Evolutionary conservation across 2,113 vertebrate species (phyloP).

Genomic region (Silurus meridionalis): DNA sequence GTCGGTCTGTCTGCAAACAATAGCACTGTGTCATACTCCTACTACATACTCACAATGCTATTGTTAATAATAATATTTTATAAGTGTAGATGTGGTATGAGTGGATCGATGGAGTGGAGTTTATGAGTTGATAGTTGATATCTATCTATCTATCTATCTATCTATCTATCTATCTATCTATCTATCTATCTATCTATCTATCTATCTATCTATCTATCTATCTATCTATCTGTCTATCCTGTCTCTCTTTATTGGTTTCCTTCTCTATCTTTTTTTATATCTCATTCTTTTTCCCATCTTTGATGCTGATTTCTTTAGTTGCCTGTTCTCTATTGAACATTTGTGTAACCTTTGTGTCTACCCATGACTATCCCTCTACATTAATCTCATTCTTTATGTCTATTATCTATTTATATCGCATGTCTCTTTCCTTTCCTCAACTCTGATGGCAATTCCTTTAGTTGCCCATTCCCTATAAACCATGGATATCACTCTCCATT

Average conservation of each 20-base stretch:
- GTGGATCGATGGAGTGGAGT: too few species aligned
- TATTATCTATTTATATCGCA: not conserved
- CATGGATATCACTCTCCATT: conserved; percentile 42
- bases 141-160: not conserved
- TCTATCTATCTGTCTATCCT: not conserved
- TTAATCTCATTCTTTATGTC: not conserved
- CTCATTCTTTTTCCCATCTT: not conserved
- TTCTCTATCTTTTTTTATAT: not conserved
- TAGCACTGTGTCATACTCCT: too few species aligned
- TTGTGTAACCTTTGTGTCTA: not conserved
- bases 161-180: not conserved
- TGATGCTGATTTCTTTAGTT: not conserved
- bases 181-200: too few species aligned
- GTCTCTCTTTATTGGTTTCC: not conserved
- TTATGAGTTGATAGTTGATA: too few species aligned
- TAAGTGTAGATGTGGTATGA: too few species aligned
- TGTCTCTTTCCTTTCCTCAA: not conserved
- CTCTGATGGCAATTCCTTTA: conserved; percentile 9
- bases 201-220: not conserved
- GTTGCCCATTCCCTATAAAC: conserved; percentile 39
- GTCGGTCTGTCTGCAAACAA: too few species aligned
- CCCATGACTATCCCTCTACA: not conserved
- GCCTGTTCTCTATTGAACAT: not conserved
- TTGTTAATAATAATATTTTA: too few species aligned
- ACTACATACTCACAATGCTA: too few species aligned